phyloP scores from a whole-genome alignment of 2,888 invertebrate species.

The Dryococelus australis region DNA sequence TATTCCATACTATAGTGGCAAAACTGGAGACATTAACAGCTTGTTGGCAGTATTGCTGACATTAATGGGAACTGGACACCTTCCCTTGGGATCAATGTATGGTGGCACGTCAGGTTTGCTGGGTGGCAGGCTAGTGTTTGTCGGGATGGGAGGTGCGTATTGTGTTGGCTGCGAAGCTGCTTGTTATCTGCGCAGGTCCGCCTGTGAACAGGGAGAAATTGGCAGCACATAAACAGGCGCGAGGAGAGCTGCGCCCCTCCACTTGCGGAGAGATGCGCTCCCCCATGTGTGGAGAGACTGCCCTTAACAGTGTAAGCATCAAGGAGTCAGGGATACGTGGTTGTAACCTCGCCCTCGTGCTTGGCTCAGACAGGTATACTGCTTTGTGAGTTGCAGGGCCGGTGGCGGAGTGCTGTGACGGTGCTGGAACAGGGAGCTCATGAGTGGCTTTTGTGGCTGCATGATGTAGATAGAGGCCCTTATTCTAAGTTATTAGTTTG shows the following conservation, averaged over 20 bases:
- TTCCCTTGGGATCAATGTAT: too few species aligned
- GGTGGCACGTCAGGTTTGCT: neutral
- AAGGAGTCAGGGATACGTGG: conserved; percentile 38
- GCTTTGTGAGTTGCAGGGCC: neutral
- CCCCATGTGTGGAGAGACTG: conserved; percentile 68
- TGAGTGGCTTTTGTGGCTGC: neutral
- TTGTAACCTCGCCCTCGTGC: neutral
- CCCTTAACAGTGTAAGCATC: conserved; percentile 77
- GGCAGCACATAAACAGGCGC: neutral
- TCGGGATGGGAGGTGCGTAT: neutral
- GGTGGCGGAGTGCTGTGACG: neutral
- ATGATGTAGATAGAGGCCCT: neutral
- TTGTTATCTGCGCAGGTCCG: neutral
- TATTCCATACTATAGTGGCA: too few species aligned
- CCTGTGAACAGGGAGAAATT: neutral
- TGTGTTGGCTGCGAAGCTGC: neutral
- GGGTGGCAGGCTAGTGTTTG: neutral
- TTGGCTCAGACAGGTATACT: neutral
- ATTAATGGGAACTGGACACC: too few species aligned
- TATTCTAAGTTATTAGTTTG: too few species aligned
- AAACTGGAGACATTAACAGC: too few species aligned
- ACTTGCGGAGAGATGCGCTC: conserved; percentile 64
- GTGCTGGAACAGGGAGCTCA: neutral
- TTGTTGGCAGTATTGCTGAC: too few species aligned
- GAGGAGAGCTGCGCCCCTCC: neutral